Conservation (phyloP, 1,140 invertebrate genomes). For the Thaumetopoea pityocampa region DNA sequence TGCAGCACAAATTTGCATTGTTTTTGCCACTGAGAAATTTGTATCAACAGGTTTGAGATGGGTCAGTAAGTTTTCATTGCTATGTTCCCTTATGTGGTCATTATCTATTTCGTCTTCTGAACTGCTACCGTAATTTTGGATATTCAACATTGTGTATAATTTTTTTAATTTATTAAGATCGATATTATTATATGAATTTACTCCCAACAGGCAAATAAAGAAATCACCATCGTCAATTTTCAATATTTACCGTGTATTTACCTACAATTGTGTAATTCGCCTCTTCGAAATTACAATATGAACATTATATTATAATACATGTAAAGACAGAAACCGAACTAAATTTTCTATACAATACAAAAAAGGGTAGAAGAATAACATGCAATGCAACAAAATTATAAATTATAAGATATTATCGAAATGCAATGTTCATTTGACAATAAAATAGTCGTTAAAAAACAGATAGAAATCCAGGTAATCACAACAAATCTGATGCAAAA, state of each 20-base stretch:
- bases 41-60: constrained; percentile 77
- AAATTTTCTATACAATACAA: background rate
- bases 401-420: background rate
- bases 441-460: background rate
- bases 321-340: background rate
- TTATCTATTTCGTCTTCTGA: constrained; percentile 75
- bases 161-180: constrained; percentile 3
- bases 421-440: background rate
- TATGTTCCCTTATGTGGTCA: constrained; percentile 46
- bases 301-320: too few species aligned
- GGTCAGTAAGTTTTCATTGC: constrained; percentile 61
- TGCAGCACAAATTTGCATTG: constrained; percentile 85
- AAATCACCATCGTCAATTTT: too few species aligned
- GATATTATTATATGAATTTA: background rate
- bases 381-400: background rate
- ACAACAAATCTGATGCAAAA: background rate
- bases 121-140: constrained; percentile 81
- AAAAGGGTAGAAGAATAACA: background rate
- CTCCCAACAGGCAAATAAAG: too few species aligned
- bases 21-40: constrained; percentile 69
- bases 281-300: too few species aligned
- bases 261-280: too few species aligned
- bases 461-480: background rate
- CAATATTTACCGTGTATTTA: too few species aligned
- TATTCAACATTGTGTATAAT: constrained; percentile 73